Percentiles rank a stretch among this genome's conserved stretches.
phyloP scores from a whole-genome alignment of 2,888 invertebrate genomes.

The Halocaridina rubra region DNA sequence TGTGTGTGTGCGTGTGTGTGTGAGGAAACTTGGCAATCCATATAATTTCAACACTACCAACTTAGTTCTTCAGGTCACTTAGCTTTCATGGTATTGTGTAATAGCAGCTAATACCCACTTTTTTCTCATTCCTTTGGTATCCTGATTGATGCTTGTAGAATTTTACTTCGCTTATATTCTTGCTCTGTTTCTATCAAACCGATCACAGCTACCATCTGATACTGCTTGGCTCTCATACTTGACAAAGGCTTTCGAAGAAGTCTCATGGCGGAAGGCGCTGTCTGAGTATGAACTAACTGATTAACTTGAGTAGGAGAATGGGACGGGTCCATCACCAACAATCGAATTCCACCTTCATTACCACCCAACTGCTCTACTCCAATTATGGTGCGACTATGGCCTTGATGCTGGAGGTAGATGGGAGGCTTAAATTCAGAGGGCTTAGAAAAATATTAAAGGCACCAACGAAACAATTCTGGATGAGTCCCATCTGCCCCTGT shows the following conservation, averaged over 20 bases:
- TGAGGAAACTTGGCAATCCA: no score
- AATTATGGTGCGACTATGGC: conserved; percentile 90
- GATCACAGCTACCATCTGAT: conserved; percentile 84
- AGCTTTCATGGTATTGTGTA: not conserved
- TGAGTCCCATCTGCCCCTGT: conserved; percentile 83
- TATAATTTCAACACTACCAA: not conserved
- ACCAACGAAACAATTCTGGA: conserved; percentile 88
- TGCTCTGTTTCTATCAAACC: conserved; percentile 79
- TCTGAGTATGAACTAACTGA: conserved; percentile 67
- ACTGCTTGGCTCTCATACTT: conserved; percentile 85
- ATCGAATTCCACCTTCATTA: conserved; percentile 69
- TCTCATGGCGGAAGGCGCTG: conserved; percentile 70
- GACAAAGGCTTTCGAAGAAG: conserved; percentile 79
- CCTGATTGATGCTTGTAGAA: conserved; percentile 47
- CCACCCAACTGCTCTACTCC: conserved; percentile 81
- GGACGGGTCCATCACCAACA: conserved; percentile 87
- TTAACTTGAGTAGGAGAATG: conserved; percentile 84
- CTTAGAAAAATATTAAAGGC: conserved; percentile 78
- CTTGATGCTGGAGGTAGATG: conserved; percentile 91
- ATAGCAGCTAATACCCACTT: no score
- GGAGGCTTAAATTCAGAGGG: conserved; percentile 72
- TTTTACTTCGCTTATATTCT: conserved; percentile 69
- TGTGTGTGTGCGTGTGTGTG: no score
- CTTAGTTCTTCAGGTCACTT: not conserved
- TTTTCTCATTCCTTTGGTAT: conserved; percentile 56